phyloP scores from a whole-genome alignment of 2,888 invertebrate species.

The Tolmerus cingulatus region DNA sequence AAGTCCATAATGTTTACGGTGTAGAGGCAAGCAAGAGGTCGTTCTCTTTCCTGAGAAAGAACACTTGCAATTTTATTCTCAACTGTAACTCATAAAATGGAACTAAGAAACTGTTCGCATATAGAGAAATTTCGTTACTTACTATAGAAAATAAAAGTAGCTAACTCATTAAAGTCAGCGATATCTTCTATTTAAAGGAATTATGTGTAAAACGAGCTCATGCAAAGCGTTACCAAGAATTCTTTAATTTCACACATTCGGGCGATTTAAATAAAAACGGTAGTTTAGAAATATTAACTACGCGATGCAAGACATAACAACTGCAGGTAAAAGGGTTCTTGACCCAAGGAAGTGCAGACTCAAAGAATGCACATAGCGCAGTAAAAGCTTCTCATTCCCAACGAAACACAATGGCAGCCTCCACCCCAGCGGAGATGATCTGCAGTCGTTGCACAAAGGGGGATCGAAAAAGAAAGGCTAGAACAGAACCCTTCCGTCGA shows the following conservation, averaged over 20 bases:
- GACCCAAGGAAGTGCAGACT: slow-evolving; percentile 32
- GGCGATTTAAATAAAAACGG: slow-evolving; percentile 33
- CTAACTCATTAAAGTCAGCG: background rate
- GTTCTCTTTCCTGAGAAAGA: background rate
- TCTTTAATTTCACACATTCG: slow-evolving; percentile 19
- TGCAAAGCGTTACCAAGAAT: background rate
- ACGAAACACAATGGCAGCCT: slow-evolving; percentile 10
- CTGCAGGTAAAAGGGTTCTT: slow-evolving; percentile 24
- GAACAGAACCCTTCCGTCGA: slow-evolving; percentile 39
- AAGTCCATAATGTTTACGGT: background rate
- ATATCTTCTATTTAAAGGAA: background rate
- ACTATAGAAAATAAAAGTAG: background rate
- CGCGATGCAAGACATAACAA: slow-evolving; percentile 2
- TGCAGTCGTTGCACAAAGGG: background rate
- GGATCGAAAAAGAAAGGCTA: slow-evolving; percentile 28
- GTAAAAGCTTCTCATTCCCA: slow-evolving; percentile 36
- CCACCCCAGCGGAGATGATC: background rate
- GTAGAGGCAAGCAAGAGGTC: background rate
- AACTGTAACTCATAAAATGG: background rate
- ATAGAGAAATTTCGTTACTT: background rate
- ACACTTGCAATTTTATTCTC: background rate
- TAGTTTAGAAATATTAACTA: slow-evolving; percentile 18
- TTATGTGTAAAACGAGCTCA: background rate
- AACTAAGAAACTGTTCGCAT: background rate
- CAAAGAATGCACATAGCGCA: slow-evolving; percentile 32